Base-by-base conservation (phyloP, 2,888 invertebrate genomes). In the Asteroscopus sphinx region DNA sequence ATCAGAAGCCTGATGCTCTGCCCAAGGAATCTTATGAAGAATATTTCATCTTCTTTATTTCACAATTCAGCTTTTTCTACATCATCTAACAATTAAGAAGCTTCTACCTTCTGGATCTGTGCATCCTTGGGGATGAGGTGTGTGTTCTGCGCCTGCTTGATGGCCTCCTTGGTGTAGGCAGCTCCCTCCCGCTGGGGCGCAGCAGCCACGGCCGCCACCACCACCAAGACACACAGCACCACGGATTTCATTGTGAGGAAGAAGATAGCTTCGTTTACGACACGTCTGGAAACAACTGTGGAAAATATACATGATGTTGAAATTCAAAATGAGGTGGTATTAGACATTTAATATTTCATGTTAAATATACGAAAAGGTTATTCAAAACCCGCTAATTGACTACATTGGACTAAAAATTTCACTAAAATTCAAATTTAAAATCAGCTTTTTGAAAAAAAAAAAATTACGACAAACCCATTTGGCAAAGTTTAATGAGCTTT, bases 51-150 rank as follows among this genome's bases (percentile, higher is more conserved):
- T 21, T 21, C 3, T 21, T 6, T 21, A 21, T 21, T 21, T 21
- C 21, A 21, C 2, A 3, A 21, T 21, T 21, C 6, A 21, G 21
- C 2, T 21, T 6, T 21, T 21, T 21, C 11, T 28, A 8, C 9
- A 5, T 13, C 32, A 12, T 32, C n/a, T n/a, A n/a, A n/a, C n/a
- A n/a, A 12, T 5, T 2, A 15, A 28, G 9, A 8, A 9, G 9
- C 12, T 1, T 68, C 58, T 79, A 96, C 97, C 89, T 97, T 97
- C 90, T 98, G 98, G 68, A 98, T 98, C 83, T 97, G 96, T 32
- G 98, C 98, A 86, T 97, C 97, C 86, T 97, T 97, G 12, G 98
- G 98, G 77, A 98, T 97, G 62, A 98, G 95, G 81, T 96, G 96
- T 3, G 97, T 97, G 90, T 96, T 97, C 90, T 98, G 97, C 0